phyloP scores from a whole-genome alignment of 2,113 vertebrate species.

The Pipra filicauda region DNA sequence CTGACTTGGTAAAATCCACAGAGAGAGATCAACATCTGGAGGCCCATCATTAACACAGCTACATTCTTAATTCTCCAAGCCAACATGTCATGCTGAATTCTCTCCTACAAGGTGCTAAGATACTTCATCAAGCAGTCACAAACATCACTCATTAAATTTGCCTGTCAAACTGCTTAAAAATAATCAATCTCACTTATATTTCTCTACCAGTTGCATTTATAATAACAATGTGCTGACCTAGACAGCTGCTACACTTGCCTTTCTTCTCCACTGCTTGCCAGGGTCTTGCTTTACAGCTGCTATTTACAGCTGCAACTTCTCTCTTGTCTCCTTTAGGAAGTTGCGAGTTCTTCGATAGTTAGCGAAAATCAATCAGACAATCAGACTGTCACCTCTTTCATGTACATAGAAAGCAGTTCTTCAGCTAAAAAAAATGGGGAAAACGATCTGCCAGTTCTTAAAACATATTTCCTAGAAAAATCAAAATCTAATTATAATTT shows the following conservation, averaged over 20 bases:
- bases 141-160: background rate
- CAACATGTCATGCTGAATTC: fast-evolving
- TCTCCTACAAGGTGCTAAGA: background rate
- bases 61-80: background rate
- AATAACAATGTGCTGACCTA: fast-evolving
- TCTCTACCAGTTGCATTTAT: background rate
- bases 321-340: background rate
- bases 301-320: background rate
- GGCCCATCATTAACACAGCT: background rate
- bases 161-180: background rate
- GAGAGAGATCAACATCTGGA: background rate
- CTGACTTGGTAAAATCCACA: background rate
- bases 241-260: background rate
- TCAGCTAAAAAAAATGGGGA: background rate
- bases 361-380: background rate
- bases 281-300: background rate
- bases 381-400: background rate
- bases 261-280: background rate
- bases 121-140: background rate
- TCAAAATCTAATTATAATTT: background rate
- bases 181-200: background rate
- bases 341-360: background rate
- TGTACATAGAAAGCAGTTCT: background rate
- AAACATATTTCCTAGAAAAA: slow-evolving; percentile 10
- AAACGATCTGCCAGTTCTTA: background rate